Evolutionary conservation across 2,797 vertebrate species (phyloP), one percentile per base, ranked within the genome.

Genomic region (Hypotaenidia okinawae): DNA sequence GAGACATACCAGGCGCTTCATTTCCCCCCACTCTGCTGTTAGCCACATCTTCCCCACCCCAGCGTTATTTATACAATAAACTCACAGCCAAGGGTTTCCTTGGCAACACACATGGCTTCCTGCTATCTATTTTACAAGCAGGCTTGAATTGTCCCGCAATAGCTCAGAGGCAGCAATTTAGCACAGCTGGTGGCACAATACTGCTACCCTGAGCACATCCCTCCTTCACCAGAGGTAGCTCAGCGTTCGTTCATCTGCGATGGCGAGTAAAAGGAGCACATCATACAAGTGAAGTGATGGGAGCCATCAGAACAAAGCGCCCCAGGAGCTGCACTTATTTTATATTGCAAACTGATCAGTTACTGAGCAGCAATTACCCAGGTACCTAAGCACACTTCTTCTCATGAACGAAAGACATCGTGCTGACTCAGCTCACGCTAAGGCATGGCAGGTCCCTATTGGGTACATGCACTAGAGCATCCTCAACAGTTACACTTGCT

Each of bases 101-200:
- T 95, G 85, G 85, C 83, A 96, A 94, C 96, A 61, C 67, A 84
- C 87, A 43, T 95, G 90, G 86, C 93, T 97, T 97, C 94, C 95
- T 96, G 94, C 78, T 94, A 96, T 96, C 95, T 97, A 10, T 95
- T 97, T 97, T 96, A 96, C 94, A 96, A 88, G 67, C 93, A 77
- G 93, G 57, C 77, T 94, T 77, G 63, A 96, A 95, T 87, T 96
- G 95, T 93, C 64, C 87, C 0, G 1, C 80, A 93, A 93, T 94
- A 80, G 95, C 93, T 91, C 58, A 39, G 70, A 95, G 95, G 93
- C 91, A 96, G 93, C 95, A 94, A 94, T 97, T 96, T 82, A 91
- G 89, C 95, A 87, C 96, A 97, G 95, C 95, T 97, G 95, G 95
- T 94, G 88, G 94, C 85, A 96, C 93, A 96, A 89, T 93, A 33